Percentiles rank a stretch among this genome's conserved stretches.
Conservation (phyloP, 2,797 vertebrate genomes). For the Cheirogaleus major region DNA sequence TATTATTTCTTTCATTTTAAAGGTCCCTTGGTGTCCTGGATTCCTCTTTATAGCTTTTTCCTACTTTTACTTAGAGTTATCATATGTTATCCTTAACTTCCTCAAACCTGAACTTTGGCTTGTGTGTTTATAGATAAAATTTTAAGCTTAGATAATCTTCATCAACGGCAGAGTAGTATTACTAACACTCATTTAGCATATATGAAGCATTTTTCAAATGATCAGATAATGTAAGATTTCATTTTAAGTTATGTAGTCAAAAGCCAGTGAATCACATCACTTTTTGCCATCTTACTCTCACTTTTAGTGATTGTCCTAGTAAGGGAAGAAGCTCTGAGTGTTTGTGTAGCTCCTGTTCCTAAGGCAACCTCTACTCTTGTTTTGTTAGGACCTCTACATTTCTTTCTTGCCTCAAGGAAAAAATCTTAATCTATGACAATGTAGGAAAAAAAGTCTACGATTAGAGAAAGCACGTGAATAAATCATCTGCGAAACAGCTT, state of each 20-base stretch:
- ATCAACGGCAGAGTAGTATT: background rate
- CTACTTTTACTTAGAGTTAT: background rate
- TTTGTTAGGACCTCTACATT: background rate
- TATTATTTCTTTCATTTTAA: slow-evolving; percentile 31
- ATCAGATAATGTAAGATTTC: background rate
- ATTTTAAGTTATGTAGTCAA: background rate
- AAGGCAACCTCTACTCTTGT: background rate
- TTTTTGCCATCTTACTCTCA: background rate
- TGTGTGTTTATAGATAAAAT: background rate
- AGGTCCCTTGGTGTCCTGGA: background rate
- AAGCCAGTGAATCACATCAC: background rate
- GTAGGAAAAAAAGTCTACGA: slow-evolving; percentile 11
- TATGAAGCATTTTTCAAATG: background rate
- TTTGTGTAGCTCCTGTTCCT: slow-evolving; percentile 9
- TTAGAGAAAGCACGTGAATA: slow-evolving; percentile 41
- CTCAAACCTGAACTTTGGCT: background rate
- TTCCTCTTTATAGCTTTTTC: background rate
- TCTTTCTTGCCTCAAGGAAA: slow-evolving; percentile 64
- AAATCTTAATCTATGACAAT: background rate
- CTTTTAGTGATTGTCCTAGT: slow-evolving; percentile 19
- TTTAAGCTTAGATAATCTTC: background rate
- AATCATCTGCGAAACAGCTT: background rate
- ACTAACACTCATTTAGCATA: background rate
- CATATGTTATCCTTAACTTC: background rate
- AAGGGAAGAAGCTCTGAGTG: slow-evolving; percentile 3